These are phyloP conservation scores for Narcine bancroftii DNA, from an alignment of 2,113 vertebrate genomes.

Conservation along the genomic window DNA sequence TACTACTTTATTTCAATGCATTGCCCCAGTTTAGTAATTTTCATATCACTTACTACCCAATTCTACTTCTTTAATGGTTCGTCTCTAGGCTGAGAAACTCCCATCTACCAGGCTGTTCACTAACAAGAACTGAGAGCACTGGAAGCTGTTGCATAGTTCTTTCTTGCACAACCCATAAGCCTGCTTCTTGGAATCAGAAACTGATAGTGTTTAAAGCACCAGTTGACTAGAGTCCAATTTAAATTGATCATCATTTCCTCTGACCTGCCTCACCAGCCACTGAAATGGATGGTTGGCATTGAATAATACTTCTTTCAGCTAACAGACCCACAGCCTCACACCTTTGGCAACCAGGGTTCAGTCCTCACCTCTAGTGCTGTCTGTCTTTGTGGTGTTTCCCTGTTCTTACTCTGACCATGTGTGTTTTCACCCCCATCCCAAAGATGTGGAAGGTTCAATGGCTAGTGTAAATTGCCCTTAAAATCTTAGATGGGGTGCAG, in stretches of 20 bases:
- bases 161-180: not conserved
- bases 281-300: not conserved
- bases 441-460: too few species aligned
- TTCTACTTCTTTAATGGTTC: not conserved
- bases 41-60: not conserved
- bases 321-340: too few species aligned
- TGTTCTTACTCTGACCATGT: too few species aligned
- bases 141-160: not conserved
- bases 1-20: not conserved
- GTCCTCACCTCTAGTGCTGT: too few species aligned
- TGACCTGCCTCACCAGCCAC: not conserved
- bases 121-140: not conserved
- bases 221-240: not conserved
- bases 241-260: not conserved
- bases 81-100: not conserved
- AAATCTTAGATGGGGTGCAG: too few species aligned
- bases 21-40: not conserved
- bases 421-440: too few species aligned
- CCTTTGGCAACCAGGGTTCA: too few species aligned
- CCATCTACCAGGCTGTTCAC: not conserved
- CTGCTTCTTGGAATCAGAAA: not conserved
- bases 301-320: not conserved
- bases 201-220: not conserved
- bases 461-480: too few species aligned
- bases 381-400: too few species aligned